phyloP scores from a whole-genome alignment of 2,888 invertebrate species.

The Globia sparganii region DNA sequence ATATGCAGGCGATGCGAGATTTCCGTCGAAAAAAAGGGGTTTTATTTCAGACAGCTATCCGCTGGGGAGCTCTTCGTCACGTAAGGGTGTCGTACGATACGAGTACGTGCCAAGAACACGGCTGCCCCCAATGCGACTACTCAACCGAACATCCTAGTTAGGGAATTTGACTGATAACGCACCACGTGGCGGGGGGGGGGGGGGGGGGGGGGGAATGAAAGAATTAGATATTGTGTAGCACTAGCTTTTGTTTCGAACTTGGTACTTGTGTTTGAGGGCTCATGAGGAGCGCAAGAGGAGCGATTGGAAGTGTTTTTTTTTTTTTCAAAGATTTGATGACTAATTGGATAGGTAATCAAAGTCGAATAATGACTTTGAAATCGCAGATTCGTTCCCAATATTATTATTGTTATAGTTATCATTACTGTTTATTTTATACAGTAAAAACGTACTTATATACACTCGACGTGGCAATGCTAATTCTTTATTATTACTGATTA shows the following conservation, averaged over 20 bases:
- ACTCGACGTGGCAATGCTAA: too few species aligned
- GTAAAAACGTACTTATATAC: not conserved
- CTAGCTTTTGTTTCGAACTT: constrained; percentile 37
- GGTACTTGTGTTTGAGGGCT: constrained; percentile 28
- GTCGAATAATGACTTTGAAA: not conserved
- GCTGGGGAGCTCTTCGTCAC: constrained; percentile 75
- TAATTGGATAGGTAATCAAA: not conserved
- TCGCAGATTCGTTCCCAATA: not conserved
- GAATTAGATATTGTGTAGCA: constrained; percentile 37
- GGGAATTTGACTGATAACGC: constrained; percentile 68
- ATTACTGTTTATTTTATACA: not conserved
- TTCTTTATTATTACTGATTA: not conserved
- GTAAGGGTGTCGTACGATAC: constrained; percentile 71
- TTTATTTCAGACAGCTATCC: constrained; percentile 73
- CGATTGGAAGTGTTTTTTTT: not conserved
- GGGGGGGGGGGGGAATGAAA: constrained; percentile 23
- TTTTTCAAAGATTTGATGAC: not conserved
- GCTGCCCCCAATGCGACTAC: constrained; percentile 69
- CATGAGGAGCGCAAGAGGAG: not conserved
- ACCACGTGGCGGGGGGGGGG: too few species aligned
- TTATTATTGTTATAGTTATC: not conserved
- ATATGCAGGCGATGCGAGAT: constrained; percentile 71
- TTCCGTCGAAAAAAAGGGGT: constrained; percentile 70
- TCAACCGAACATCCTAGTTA: constrained; percentile 63
- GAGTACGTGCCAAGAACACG: constrained; percentile 66